Base-by-base conservation (phyloP, 2,797 vertebrate species). In the Diglossa cyanea region DNA sequence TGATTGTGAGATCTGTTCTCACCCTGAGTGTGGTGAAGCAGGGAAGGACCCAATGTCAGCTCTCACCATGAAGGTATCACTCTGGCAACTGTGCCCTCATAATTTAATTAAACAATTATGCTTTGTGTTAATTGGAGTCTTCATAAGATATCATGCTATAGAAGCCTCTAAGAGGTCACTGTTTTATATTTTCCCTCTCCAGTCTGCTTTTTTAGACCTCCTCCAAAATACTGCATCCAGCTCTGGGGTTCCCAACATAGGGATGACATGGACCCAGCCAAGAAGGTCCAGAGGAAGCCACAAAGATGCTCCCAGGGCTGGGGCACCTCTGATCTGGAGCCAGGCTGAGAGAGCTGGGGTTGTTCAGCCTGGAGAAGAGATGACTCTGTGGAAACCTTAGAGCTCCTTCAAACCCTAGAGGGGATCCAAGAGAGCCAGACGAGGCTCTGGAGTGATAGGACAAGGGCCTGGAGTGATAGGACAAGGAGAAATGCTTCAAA, bases 331-430 rank as follows among this genome's bases (percentile, higher is more conserved):
- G 20, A 1, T 53, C 1, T 60, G 53, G 15, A 53, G 33, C 19
- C 30, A 40, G 47, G 14, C 14, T 45, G 39, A 39, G 45, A 66
- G 30, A 40, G 25, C 14, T 47, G 25, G 30, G 14, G 2, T 3
- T 30, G 9, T 11, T 45, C 33, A 35, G 13, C 33, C 60, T 66
- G 53, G 30, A 40, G 61, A 71, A 55, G 35, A 31, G 9, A 51
- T 15, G 20, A 7, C 12, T 24, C 23, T 0, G 0, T 39, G 39
- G 30, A 53, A 28, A 67, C 4, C 10, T 53, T 6, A 60, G 25
- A 66, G 25, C 6, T 4, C 17, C 4, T 54, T 47, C 21, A 57
- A 67, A 23, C 12, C 7, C 31, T 40, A 24, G 19, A 67, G 21
- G 5, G 15, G 3, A 5, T 54, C 2, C 11, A 35, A 26, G 25